These are phyloP conservation scores for Linurgus olivaceus DNA, from an alignment of 2,797 vertebrate species.

Conservation along the genomic window DNA sequence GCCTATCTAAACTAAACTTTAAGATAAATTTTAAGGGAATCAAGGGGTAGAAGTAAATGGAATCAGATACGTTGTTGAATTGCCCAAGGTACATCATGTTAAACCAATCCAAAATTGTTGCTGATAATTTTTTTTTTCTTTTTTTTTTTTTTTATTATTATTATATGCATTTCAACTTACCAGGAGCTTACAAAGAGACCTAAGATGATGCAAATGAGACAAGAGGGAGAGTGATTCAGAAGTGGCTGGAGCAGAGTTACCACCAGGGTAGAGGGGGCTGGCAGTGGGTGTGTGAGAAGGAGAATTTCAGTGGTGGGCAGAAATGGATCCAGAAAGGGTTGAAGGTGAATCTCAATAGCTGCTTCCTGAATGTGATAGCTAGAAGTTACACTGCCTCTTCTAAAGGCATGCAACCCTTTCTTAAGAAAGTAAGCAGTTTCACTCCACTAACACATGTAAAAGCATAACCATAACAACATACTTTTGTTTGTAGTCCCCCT, in stretches of 20 bases:
- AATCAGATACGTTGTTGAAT: background rate
- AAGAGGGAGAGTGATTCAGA: fast-evolving
- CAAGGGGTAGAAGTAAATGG: background rate
- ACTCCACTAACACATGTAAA: background rate
- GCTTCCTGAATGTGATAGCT: background rate
- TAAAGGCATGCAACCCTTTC: background rate
- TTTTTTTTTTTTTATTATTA: background rate
- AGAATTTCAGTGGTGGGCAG: background rate
- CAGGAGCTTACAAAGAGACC: background rate
- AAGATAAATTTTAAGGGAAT: background rate
- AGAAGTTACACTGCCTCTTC: background rate
- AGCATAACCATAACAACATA: background rate
- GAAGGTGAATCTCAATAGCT: background rate
- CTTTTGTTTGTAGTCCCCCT: background rate
- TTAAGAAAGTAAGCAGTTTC: background rate
- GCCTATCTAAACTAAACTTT: background rate
- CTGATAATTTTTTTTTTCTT: background rate
- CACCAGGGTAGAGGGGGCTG: background rate
- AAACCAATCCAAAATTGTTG: background rate
- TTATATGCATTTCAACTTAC: background rate
- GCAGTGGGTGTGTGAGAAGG: background rate
- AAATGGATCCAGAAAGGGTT: background rate
- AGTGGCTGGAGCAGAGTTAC: background rate
- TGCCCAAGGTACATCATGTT: background rate
- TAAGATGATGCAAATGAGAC: background rate